Percentiles rank a stretch among this genome's conserved stretches.
Conservation (phyloP, 2,113 vertebrate species). For the Sprattus sprattus region DNA sequence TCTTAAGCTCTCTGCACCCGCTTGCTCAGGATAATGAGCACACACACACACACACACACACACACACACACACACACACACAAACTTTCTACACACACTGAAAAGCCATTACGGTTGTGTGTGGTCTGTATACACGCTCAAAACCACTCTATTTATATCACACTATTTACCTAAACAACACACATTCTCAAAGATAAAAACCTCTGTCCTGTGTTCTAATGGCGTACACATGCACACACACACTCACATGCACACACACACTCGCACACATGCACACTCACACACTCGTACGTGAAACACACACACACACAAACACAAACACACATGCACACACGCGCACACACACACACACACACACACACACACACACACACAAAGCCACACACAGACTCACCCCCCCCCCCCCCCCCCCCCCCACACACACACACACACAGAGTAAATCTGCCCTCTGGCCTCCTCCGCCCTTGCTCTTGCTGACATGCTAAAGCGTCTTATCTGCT, state of each 20-base stretch:
- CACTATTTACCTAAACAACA: not conserved
- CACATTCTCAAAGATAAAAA: not conserved
- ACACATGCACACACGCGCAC: not conserved
- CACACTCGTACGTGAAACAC: not conserved
- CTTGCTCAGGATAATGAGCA: not conserved
- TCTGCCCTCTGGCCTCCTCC: conserved; percentile 41
- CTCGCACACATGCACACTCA: not conserved
- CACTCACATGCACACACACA: not conserved
- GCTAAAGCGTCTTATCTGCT: conserved; percentile 40
- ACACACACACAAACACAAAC: not conserved
- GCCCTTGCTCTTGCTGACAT: conserved; percentile 44
- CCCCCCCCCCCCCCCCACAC: too few relatives aligned
- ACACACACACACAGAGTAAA: conserved; percentile 42
- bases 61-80: not conserved
- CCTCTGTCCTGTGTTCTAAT: not conserved
- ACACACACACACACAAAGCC: not conserved
- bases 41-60: not conserved
- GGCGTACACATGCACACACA: not conserved
- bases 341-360: not conserved
- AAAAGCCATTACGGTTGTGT: too few relatives aligned
- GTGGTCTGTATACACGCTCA: too few relatives aligned
- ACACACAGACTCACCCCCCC: too few relatives aligned
- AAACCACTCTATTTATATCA: not conserved
- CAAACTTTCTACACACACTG: not conserved
- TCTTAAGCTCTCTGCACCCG: not conserved